Evolutionary conservation across 2,113 vertebrate species (phyloP).

Genomic region (Grus americana): DNA sequence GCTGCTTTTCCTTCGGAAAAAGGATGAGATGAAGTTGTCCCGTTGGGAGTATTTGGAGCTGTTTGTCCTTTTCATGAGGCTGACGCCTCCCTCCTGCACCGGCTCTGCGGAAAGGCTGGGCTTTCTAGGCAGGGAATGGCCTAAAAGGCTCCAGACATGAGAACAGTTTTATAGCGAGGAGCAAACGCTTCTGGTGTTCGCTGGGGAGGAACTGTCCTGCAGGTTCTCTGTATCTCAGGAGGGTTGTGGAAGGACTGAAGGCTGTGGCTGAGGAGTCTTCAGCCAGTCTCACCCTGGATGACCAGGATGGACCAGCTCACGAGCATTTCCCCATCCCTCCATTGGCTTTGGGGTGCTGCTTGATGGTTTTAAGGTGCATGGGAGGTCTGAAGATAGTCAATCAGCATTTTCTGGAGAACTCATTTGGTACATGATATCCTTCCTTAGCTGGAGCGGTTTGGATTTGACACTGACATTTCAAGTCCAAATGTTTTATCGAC

Average conservation of each 20-base stretch:
- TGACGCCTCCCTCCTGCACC: rapidly evolving
- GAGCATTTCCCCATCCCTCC: rapidly evolving
- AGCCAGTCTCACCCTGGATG: neutral
- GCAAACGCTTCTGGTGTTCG: neutral
- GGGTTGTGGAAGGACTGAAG: neutral
- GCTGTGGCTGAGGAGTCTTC: neutral
- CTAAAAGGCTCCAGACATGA: neutral
- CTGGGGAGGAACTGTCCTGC: neutral
- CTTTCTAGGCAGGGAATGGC: neutral
- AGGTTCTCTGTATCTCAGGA: neutral
- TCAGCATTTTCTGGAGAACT: neutral
- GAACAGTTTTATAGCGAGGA: neutral
- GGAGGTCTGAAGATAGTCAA: neutral
- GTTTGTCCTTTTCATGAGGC: neutral
- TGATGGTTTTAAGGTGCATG: neutral
- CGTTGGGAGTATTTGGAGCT: neutral
- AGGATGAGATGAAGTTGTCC: neutral
- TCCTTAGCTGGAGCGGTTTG: neutral
- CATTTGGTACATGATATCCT: neutral
- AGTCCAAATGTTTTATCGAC: neutral
- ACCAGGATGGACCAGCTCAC: neutral
- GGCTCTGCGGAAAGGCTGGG: neutral
- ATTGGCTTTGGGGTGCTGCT: neutral
- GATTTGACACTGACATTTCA: neutral
- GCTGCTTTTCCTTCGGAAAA: neutral